Conservation (phyloP, 2,888 invertebrate species). For the Sarcophaga caerulescens region DNA sequence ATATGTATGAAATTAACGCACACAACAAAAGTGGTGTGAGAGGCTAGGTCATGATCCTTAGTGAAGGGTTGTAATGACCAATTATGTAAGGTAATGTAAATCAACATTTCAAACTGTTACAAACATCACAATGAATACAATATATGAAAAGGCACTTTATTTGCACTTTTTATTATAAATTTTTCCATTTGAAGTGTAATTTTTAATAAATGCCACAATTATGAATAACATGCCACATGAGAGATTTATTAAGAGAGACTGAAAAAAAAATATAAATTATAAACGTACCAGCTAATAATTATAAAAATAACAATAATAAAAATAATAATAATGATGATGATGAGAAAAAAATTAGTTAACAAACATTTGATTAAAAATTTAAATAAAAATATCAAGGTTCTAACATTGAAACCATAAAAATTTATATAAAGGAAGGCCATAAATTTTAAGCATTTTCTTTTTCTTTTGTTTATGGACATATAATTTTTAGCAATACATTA, state of each 20-base stretch:
- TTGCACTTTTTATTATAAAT: background rate
- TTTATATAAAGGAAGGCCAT: background rate
- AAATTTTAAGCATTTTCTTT: background rate
- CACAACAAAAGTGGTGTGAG: too few relatives aligned
- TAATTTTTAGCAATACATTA: too few relatives aligned
- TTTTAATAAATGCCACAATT: slow-evolving; percentile 44
- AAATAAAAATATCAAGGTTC: slow-evolving; percentile 27
- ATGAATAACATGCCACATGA: slow-evolving; percentile 49
- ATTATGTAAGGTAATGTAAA: too few relatives aligned
- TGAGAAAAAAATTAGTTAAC: background rate
- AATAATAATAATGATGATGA: background rate
- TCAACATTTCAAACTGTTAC: too few relatives aligned
- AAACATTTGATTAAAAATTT: background rate
- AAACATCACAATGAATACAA: too few relatives aligned
- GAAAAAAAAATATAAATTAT: background rate
- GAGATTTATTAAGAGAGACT: slow-evolving; percentile 41
- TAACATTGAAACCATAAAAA: slow-evolving; percentile 29
- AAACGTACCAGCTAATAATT: background rate
- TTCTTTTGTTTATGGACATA: too few relatives aligned
- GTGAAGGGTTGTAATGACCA: too few relatives aligned
- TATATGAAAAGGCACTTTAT: background rate
- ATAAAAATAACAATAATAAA: slow-evolving; percentile 3
- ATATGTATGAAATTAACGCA: too few relatives aligned
- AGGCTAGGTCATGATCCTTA: too few relatives aligned
- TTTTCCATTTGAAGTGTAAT: slow-evolving; percentile 21